Evolutionary conservation across 2,113 vertebrate genomes (phyloP), one percentile per base, ranked within the genome.

Genomic region (Urocynchramus pylzowi): DNA sequence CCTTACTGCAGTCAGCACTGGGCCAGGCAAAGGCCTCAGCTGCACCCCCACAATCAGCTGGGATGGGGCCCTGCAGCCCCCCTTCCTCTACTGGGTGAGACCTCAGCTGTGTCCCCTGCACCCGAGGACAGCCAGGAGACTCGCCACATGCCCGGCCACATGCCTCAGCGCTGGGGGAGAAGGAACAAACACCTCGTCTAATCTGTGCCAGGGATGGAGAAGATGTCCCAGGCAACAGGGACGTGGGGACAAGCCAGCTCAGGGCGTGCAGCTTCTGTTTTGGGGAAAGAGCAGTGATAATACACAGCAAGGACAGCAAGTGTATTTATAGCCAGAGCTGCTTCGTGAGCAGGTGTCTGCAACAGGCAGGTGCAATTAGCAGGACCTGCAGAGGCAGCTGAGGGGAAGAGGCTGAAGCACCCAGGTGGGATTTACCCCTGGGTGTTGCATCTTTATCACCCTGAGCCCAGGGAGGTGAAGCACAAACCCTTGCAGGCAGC

Each of bases 71-170:
- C 64, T 3, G 1, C 81, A 76, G 63, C 22, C 24, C 7, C 19
- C 16, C 39, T 24, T 33, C 31, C 54, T 65, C 61, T 63, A 1
- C 28, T 0, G 1, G 13, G 45, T 45, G 60, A 44, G 69, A 53
- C 3, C 28, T 45, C 52, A 53, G 39, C 60, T 20, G 5, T 45
- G 61, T 15, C 39, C 52, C 68, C 69, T 10, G 60, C 3, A 39
- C 17, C 20, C 1, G 1, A n/a, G 57, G 44, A 60, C 41, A 73
- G 49, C 44, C 41, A 1, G 81, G 52, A n/a, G n/a, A 33, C 33
- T 37, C 5, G 1, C n/a, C 4, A 5, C 9, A 7, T 0, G 2
- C 16, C 45, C 2, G 1, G 10, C 15, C 84, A 69, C 24, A 17
- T 0, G 0, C 31, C 50, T n/a, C 60, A 33, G 64, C 3, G 2